These are phyloP conservation scores for Coranthus polyacanthus DNA, from an alignment of 2,797 vertebrate species.

Conservation along the genomic window DNA sequence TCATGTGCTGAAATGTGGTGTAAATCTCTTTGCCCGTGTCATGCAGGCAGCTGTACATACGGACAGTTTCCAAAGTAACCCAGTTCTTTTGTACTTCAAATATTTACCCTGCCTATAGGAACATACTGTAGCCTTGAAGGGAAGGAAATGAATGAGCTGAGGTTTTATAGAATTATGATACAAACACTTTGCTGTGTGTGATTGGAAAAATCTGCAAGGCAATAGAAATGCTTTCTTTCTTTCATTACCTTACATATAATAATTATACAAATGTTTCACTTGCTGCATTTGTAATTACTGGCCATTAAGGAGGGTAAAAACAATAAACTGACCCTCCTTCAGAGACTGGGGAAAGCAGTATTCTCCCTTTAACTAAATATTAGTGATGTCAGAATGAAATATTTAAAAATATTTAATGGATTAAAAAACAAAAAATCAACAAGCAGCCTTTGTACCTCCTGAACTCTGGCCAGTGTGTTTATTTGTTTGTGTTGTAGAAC, in stretches of 20 bases:
- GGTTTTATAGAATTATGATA: constrained; percentile 43
- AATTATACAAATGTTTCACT: constrained; percentile 29
- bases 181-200: constrained; percentile 37
- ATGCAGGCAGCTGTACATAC: constrained; percentile 67
- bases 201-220: constrained; percentile 13
- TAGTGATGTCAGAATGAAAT: too few relatives aligned
- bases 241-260: constrained; percentile 8
- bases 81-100: constrained; percentile 62
- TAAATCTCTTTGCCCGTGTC: constrained; percentile 74
- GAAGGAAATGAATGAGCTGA: constrained; percentile 60
- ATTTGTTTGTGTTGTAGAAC: too few relatives aligned
- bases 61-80: constrained; percentile 61
- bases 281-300: constrained; percentile 27
- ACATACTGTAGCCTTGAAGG: constrained; percentile 42
- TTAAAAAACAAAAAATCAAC: too few relatives aligned
- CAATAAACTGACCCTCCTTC: constrained; percentile 28
- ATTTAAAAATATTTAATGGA: too few relatives aligned
- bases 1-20: constrained; percentile 79
- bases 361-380: too few relatives aligned
- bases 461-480: too few relatives aligned
- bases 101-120: constrained; percentile 64
- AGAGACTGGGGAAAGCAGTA: too few relatives aligned
- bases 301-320: background rate
- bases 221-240: constrained; percentile 12
- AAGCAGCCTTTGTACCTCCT: too few relatives aligned